These are phyloP conservation scores for Drosophila neotestacea DNA, from an alignment of 2,888 invertebrate species.

Conservation along the genomic window DNA sequence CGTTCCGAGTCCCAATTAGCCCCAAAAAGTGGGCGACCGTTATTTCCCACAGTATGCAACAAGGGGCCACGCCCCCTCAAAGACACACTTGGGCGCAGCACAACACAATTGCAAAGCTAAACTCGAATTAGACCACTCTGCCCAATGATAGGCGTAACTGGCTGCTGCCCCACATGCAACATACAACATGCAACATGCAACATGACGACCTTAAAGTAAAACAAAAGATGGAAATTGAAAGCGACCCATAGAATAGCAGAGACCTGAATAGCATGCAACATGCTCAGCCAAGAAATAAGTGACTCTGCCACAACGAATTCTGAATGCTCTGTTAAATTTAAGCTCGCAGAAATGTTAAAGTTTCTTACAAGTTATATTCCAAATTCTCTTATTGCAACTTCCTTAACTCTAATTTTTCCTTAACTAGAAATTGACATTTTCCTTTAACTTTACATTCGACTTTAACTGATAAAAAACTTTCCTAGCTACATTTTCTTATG, in stretches of 20 bases:
- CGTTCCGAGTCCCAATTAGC: conserved; percentile 45
- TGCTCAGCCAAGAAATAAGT: background rate
- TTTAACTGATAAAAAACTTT: no score
- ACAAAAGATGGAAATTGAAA: conserved; percentile 23
- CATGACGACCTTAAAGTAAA: conserved; percentile 19
- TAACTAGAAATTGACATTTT: no score
- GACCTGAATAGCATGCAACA: background rate
- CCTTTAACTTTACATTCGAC: no score
- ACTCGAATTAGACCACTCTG: conserved; percentile 21
- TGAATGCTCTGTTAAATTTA: background rate
- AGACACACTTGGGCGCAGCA: background rate
- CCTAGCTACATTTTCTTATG: no score
- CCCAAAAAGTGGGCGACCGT: conserved; percentile 21
- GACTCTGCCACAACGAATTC: background rate
- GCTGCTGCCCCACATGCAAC: background rate
- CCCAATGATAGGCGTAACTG: conserved; percentile 11
- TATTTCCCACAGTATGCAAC: background rate
- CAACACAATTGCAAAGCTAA: conserved; percentile 14
- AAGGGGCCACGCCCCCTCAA: conserved; percentile 11
- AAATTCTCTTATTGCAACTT: no score
- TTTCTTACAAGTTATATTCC: no score
- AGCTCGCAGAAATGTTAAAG: no score
- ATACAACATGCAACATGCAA: conserved; percentile 6
- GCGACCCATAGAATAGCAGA: conserved; percentile 1
- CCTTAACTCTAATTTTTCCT: no score